Evolutionary conservation across 2,113 vertebrate genomes (phyloP), one percentile per base, ranked within the genome.

Genomic region (Cisticola juncidis): DNA sequence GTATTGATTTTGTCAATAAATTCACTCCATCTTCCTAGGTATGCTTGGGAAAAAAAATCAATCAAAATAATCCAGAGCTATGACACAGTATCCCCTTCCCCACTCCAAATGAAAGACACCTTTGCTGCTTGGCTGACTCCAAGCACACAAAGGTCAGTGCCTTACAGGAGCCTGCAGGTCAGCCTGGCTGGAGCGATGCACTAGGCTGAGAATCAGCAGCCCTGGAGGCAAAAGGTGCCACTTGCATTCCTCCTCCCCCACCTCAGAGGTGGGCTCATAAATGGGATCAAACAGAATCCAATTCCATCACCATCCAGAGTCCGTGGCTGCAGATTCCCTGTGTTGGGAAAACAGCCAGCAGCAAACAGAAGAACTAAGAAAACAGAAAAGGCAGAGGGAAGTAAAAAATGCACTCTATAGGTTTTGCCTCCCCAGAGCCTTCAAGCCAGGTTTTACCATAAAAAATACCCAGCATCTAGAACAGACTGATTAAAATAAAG

Each of bases 21-120:
- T 82, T 82, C 61, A 82, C 50, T 82, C 40, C 62, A 82, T 61
- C 50, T 58, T 90, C 33, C 71, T 47, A 70, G 51, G 72, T 44
- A 86, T 5, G 57, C 71, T 3, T 58, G 38, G 45, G 9, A 14
- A 51, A 79, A 57, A 69, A 76, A 54, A 62, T 42, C 16, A n/a
- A 73, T 90, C 58, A 25, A 90, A 91, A 82, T 65, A 87, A 94
- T 83, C 50, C 58, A 80, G 45, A 64, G 20, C 65, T 81, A n/a
- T 77, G 66, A 77, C 48, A 54, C 2, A 65, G 57, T 31, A 84
- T 61, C 57, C 50, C 21, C 42, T 53, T 61, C 9, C 12, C 19
- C 16, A 44, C 16, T 73, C 54, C 50, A 57, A 92, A 51, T 45
- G 57, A 74, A 66, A 90, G 22, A 48, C 14, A 36, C 9, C 24